Evolutionary conservation across 2,888 invertebrate genomes (phyloP).

Genomic region (Dorcus hopei): DNA sequence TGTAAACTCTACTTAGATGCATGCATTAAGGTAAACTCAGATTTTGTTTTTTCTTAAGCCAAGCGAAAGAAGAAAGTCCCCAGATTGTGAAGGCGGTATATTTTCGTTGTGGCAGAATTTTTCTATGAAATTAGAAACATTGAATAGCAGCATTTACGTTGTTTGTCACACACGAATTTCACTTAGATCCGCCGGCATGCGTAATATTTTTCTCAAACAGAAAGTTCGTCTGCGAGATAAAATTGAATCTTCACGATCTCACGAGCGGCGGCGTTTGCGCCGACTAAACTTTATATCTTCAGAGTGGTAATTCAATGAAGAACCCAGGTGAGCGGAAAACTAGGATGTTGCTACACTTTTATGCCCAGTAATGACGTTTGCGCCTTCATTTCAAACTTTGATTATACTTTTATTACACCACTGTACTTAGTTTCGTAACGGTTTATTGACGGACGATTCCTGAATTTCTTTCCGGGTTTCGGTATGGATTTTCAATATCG

Average conservation of each 20-base stretch:
- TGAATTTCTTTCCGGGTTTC: too few relatives aligned
- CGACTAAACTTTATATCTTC: constrained; percentile 1
- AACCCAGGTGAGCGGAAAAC: constrained; percentile 32
- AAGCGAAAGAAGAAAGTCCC: too few relatives aligned
- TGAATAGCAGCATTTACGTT: too few relatives aligned
- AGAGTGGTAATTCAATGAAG: constrained; percentile 29
- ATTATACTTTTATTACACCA: constrained; percentile 29
- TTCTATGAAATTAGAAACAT: too few relatives aligned
- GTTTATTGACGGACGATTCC: background rate
- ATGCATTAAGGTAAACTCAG: too few relatives aligned
- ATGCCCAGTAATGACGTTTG: constrained; percentile 32
- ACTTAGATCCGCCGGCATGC: too few relatives aligned
- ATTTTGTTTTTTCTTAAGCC: too few relatives aligned
- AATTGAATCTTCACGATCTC: constrained; percentile 3
- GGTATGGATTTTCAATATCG: too few relatives aligned
- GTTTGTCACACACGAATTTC: too few relatives aligned
- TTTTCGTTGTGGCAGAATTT: too few relatives aligned
- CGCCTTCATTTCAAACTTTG: constrained; percentile 32
- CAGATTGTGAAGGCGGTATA: too few relatives aligned
- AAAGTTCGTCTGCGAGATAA: background rate
- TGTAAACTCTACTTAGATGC: too few relatives aligned
- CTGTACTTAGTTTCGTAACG: constrained; percentile 16
- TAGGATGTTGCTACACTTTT: constrained; percentile 31
- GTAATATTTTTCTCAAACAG: constrained; percentile 5
- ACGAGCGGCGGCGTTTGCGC: background rate